Evolutionary conservation across 2,113 vertebrate genomes (phyloP).

Genomic region (Lichenostomus cassidix): DNA sequence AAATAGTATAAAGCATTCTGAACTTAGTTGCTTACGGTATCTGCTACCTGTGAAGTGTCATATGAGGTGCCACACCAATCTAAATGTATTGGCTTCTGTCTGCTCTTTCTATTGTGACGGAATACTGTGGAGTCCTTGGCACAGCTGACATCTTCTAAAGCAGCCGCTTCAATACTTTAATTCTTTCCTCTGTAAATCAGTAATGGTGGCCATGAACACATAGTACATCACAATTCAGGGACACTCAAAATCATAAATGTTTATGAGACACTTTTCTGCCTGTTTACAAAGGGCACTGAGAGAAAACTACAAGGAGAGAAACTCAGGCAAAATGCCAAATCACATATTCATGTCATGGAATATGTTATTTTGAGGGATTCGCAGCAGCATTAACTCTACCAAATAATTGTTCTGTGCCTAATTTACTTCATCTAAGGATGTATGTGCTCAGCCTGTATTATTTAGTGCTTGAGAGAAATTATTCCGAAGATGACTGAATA

Average conservation of each 20-base stretch:
- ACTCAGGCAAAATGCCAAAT: neutral
- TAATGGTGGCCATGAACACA: neutral
- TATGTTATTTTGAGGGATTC: neutral
- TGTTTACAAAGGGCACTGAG: neutral
- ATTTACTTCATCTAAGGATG: neutral
- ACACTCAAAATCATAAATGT: fast-evolving
- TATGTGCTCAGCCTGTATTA: neutral
- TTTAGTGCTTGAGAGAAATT: neutral
- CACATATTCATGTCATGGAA: neutral
- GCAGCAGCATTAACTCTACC: neutral
- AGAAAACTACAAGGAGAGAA: neutral
- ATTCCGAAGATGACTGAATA: neutral
- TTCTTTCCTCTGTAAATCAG: neutral
- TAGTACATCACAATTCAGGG: neutral
- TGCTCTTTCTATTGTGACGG: neutral
- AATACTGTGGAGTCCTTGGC: neutral
- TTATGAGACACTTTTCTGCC: neutral
- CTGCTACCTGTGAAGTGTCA: neutral
- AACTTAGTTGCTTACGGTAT: neutral
- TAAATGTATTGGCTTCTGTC: neutral
- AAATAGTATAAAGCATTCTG: neutral
- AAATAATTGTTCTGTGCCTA: neutral
- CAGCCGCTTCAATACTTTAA: neutral
- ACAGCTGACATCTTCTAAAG: neutral
- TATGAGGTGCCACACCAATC: neutral